Percentiles rank a stretch among this genome's conserved stretches.
Conservation (phyloP, 1,140 invertebrate species). For the Diplogasteroides magnus region DNA sequence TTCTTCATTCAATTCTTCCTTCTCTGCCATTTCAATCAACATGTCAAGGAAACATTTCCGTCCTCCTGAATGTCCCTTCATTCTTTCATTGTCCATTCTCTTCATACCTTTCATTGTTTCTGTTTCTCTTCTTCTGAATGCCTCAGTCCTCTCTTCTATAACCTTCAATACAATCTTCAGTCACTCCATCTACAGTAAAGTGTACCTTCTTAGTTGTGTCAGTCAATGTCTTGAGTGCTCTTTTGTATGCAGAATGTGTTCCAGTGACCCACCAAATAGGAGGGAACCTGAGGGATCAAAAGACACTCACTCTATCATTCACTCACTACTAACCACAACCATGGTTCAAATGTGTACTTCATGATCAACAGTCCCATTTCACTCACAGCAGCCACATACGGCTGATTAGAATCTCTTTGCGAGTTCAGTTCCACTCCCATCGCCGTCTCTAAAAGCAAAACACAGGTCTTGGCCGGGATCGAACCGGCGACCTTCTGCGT, state of each 20-base stretch:
- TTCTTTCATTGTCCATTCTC: slow-evolving; percentile 77
- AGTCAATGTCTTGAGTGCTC: too few species aligned
- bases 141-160: too few species aligned
- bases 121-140: too few species aligned
- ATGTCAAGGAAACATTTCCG: slow-evolving; percentile 91
- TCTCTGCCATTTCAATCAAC: slow-evolving; percentile 70
- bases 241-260: too few species aligned
- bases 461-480: neutral
- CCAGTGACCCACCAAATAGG: slow-evolving; percentile 1
- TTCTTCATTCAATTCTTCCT: slow-evolving; percentile 64
- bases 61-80: too few species aligned
- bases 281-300: neutral
- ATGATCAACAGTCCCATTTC: slow-evolving; percentile 8
- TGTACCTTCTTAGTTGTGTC: too few species aligned
- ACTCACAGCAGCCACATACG: slow-evolving; percentile 8
- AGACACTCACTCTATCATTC: slow-evolving; percentile 6
- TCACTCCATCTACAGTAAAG: too few species aligned
- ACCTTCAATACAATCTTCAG: too few species aligned
- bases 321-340: too few species aligned
- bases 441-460: slow-evolving; percentile 67
- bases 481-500: neutral
- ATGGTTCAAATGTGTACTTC: too few species aligned
- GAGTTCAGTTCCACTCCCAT: slow-evolving; percentile 65
- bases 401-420: slow-evolving; percentile 30
- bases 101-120: slow-evolving; percentile 4